phyloP scores from a whole-genome alignment of 92 coral and sea anemone genomes.

The Bergia sp. region DNA sequence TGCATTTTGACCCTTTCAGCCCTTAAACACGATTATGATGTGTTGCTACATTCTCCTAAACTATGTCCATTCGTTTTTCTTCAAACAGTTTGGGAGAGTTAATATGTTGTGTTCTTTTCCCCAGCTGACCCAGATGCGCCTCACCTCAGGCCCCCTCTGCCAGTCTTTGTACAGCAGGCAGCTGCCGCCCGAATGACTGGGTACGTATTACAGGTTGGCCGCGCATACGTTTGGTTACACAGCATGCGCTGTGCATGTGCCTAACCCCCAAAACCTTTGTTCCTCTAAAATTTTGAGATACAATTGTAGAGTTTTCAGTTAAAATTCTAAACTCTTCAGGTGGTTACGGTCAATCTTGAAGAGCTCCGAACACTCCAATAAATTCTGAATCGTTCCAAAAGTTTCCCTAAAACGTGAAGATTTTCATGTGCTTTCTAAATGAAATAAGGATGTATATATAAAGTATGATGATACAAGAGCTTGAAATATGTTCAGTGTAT shows the following conservation, averaged over 20 bases:
- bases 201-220: slow-evolving; percentile 42
- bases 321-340: neutral
- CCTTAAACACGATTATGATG: too few species aligned
- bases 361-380: too few species aligned
- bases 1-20: too few species aligned
- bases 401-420: neutral
- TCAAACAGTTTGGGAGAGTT: too few species aligned
- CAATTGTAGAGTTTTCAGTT: neutral
- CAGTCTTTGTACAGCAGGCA: slow-evolving; percentile 96
- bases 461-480: too few species aligned
- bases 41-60: too few species aligned
- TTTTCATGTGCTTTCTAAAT: too few species aligned
- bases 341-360: neutral
- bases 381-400: too few species aligned
- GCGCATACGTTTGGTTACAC: too few species aligned
- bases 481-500: too few species aligned
- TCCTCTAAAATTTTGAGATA: neutral
- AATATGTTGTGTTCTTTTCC: neutral
- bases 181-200: slow-evolving; percentile 97
- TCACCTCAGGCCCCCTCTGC: slow-evolving; percentile 89
- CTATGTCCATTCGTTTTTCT: too few species aligned
- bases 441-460: too few species aligned
- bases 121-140: slow-evolving; percentile 88
- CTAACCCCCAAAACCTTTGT: neutral
- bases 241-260: neutral